Evolutionary conservation across 2,888 invertebrate genomes (phyloP).

Genomic region (Zygogramma bicolorata): DNA sequence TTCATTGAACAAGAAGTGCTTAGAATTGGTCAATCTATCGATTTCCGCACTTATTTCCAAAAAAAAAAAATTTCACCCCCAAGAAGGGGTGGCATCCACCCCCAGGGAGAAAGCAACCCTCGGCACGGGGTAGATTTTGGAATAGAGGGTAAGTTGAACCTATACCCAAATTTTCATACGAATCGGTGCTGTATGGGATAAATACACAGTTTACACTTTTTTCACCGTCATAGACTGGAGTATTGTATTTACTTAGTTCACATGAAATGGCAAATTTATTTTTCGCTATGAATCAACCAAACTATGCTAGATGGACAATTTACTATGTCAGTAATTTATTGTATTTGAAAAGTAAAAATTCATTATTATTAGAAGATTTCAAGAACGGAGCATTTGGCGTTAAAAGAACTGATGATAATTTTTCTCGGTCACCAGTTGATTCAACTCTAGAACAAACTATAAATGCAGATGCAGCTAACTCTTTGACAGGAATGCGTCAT

Average conservation of each 20-base stretch:
- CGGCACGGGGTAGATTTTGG: too few relatives aligned
- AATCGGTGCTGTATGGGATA: too few relatives aligned
- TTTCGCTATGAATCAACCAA: constrained; percentile 17
- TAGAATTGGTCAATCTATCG: too few relatives aligned
- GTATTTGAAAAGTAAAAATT: constrained; percentile 13
- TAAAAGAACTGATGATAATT: constrained; percentile 46
- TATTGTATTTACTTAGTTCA: constrained; percentile 19
- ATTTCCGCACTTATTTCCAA: too few relatives aligned
- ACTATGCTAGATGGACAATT: constrained; percentile 24
- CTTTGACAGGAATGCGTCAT: constrained; percentile 25
- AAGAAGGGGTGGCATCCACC: too few relatives aligned
- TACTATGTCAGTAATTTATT: constrained; percentile 30
- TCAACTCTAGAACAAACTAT: constrained; percentile 50
- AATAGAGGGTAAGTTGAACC: too few relatives aligned
- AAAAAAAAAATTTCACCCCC: too few relatives aligned
- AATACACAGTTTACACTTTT: too few relatives aligned
- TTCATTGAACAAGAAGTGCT: too few relatives aligned
- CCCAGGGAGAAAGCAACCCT: too few relatives aligned
- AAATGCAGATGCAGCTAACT: constrained; percentile 45
- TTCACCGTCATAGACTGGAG: too few relatives aligned
- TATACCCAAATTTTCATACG: too few relatives aligned
- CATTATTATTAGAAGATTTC: constrained; percentile 22
- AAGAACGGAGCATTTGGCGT: constrained; percentile 46
- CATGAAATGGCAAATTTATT: constrained; percentile 14
- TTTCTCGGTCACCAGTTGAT: constrained; percentile 44